Base-by-base conservation (phyloP, 2,797 vertebrate species). In the Scomberomorus guttatus region DNA sequence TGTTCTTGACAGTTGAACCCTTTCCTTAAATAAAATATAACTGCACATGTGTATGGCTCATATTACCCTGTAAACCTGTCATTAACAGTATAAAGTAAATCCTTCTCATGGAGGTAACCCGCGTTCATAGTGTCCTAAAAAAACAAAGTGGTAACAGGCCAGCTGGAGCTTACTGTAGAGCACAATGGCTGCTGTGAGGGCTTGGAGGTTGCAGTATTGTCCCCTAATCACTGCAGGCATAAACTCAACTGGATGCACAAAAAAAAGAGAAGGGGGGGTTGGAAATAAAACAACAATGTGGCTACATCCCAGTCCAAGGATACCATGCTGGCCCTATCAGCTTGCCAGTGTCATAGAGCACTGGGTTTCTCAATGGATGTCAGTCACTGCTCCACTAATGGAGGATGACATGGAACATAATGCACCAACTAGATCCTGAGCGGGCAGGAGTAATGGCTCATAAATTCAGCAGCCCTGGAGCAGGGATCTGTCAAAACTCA, bases 331-430 rank as follows among this genome's bases (percentile, higher is more conserved):
- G 84, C 69, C 84, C 74, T 86, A 89, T 91, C 88, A 89, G 91
- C 83, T 60, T 56, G 75, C 81, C 84, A 62, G 72, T 87, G 90
- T 86, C 92, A 93, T 81, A 85, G 93, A 94, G 75, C 82, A 66
- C 87, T 94, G 88, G 88, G 94, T 93, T 95, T 95, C 95, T 97
- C 96, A 97, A 94, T 95, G 93, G 94, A 96, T 93, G 95, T 99
- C 97, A 97, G 84, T 93, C 89, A 92, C 82, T 86, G 83, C 86
- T 91, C 90, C 82, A 77, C 93, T 98, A 98, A 99, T 98, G 90
- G 91, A 94, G 95, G 94, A 93, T 95, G 98, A 98, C 97, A 94
- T 84, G 87, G 86, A 96, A 93, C 96, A 97, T 97, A 97, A 97
- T 97, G 95, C 94, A 95, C 93, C 96, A 95, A 94, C 95, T 94